These are phyloP conservation scores for Drosophila gaucha DNA, from an alignment of 2,888 invertebrate species.

Conservation along the genomic window DNA sequence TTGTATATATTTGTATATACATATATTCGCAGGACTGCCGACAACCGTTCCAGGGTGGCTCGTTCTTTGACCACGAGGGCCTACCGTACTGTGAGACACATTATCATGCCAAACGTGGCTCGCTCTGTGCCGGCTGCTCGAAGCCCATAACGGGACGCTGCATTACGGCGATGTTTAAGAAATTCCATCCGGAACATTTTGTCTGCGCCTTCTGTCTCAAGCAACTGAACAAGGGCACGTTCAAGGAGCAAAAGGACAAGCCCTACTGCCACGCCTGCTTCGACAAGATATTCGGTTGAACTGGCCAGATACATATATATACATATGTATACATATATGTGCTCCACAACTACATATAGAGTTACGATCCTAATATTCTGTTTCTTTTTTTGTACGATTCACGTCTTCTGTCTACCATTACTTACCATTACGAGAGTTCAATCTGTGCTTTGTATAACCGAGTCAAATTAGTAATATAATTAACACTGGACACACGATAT, in stretches of 20 bases:
- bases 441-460: slow-evolving; percentile 76
- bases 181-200: slow-evolving; percentile 99
- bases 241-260: slow-evolving; percentile 99
- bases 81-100: slow-evolving; percentile 99
- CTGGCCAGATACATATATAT: not conserved
- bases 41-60: slow-evolving; percentile 97
- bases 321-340: not conserved
- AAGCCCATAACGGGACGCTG: slow-evolving; percentile 98
- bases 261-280: slow-evolving; percentile 99
- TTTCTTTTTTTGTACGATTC: slow-evolving; percentile 54
- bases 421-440: slow-evolving; percentile 53
- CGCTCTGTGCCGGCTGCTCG: slow-evolving; percentile 98
- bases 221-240: slow-evolving; percentile 99
- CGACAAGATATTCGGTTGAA: slow-evolving; percentile 96
- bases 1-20: too few relatives aligned
- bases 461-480: slow-evolving; percentile 77
- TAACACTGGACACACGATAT: slow-evolving; percentile 56
- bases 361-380: slow-evolving; percentile 50
- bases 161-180: slow-evolving; percentile 99
- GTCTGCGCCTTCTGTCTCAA: slow-evolving; percentile 99
- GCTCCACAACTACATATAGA: slow-evolving; percentile 17
- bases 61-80: slow-evolving; percentile 99
- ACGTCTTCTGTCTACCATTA: slow-evolving; percentile 32
- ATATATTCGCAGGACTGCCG: slow-evolving; percentile 98
- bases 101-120: slow-evolving; percentile 98